Evolutionary conservation across 2,888 invertebrate genomes (phyloP).

Genomic region (Bombyx huttoni): DNA sequence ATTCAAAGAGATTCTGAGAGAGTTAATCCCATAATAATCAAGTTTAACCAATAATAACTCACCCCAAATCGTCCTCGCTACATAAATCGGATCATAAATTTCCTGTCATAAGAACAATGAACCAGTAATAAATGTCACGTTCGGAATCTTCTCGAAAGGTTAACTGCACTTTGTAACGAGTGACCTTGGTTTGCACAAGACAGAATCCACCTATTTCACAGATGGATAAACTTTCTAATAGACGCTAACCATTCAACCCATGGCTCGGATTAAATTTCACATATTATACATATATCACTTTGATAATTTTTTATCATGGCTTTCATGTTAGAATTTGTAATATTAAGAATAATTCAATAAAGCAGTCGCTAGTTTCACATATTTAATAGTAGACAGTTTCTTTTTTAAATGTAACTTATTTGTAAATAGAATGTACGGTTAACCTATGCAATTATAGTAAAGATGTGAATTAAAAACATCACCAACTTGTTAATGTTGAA

Average conservation of each 20-base stretch:
- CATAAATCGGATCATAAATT: not conserved
- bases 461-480: too few relatives aligned
- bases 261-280: not conserved
- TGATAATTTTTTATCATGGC: too few relatives aligned
- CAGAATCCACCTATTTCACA: not conserved
- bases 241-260: not conserved
- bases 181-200: not conserved
- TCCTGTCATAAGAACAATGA: not conserved
- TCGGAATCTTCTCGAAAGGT: slow-evolving; percentile 2
- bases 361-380: too few relatives aligned
- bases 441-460: too few relatives aligned
- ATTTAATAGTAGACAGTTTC: too few relatives aligned
- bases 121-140: slow-evolving; percentile 4
- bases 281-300: too few relatives aligned
- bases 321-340: too few relatives aligned
- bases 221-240: not conserved
- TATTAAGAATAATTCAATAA: too few relatives aligned
- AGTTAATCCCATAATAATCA: not conserved
- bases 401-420: too few relatives aligned
- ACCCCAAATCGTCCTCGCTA: not conserved
- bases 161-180: slow-evolving; percentile 1
- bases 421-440: too few relatives aligned
- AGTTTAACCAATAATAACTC: not conserved
- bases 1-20: not conserved
- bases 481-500: too few relatives aligned